Base-by-base conservation (phyloP, 2,797 vertebrate species). In the Myotis myotis region DNA sequence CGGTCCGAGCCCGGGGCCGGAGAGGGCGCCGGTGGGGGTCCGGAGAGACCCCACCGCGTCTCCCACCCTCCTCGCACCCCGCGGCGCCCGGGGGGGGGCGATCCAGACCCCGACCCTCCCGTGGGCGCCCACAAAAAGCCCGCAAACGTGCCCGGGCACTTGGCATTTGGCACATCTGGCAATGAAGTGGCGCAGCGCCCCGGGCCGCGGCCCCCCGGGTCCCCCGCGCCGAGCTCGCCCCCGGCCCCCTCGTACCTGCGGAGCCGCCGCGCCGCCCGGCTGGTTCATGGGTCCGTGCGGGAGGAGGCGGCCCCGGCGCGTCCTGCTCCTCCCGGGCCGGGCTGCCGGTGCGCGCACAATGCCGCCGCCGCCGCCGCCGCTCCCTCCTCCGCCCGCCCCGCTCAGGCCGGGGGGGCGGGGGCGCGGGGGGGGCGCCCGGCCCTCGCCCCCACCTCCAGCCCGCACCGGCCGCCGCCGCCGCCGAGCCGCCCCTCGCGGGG, bases 281-380 rank as follows among this genome's bases (percentile, higher is more conserved):
- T 97, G 97, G 98, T 93, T 98, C 98, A 98, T 98, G 97, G 94
- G 97, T 97, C 97, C 96, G 96, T 74, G 97, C 97, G 95, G 95
- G 97, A 97, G 97, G 97, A 94, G 96, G 96, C 97, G 96, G 96
- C 96, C 96, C 96, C 94, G 94, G 96, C 97, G 98, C 97, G 97
- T 97, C 97, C 97, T 96, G 97, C 97, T 96, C 95, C 97, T 97
- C 97, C 96, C 96, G 97, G 97, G 97, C 97, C 97, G 95, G 97
- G 97, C 97, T 95, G 96, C 96, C 92, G 96, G 96, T 95, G 97
- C 97, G 97, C 96, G 97, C 97, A 96, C 96, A 97, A 98, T 97
- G 97, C 97, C 96, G 62, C 93, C 57, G 94, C 96, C 74, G 96
- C 95, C 70, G 94, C 96, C 79, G 92, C 95, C 93, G 94, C 97